A percentile compares a stretch with the other conserved stretches of the same genome.
Conservation (phyloP, 2,888 invertebrate genomes). For the Ligdia adustata region DNA sequence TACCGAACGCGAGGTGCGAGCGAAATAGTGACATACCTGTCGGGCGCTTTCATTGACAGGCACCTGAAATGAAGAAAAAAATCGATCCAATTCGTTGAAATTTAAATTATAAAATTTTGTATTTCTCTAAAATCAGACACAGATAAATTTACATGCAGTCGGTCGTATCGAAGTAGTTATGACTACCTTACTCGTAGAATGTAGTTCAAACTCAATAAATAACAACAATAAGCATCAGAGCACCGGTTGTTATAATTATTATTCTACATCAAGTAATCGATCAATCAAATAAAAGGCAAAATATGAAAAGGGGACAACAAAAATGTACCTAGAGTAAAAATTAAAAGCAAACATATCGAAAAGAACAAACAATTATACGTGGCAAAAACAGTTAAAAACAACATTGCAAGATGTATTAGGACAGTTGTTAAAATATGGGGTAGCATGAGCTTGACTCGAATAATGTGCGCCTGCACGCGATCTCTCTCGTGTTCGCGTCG, state of each 20-base stretch:
- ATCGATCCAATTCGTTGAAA: constrained; percentile 86
- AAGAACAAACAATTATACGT: constrained; percentile 76
- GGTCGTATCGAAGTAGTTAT: constrained; percentile 11
- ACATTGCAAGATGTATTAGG: constrained; percentile 84
- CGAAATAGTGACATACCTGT: constrained; percentile 86
- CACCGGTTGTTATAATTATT: constrained; percentile 13
- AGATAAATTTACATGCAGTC: constrained; percentile 83
- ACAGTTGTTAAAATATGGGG: constrained; percentile 85
- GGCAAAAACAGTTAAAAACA: constrained; percentile 82
- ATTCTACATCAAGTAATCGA: constrained; percentile 33
- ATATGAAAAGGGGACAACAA: constrained; percentile 45
- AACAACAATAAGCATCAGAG: too few species aligned
- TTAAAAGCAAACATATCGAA: constrained; percentile 78
- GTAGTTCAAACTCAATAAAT: too few species aligned
- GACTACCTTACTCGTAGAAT: too few species aligned
- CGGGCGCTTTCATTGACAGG: constrained; percentile 90
- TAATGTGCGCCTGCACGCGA: constrained; percentile 78
- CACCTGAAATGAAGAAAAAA: constrained; percentile 89
- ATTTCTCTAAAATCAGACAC: constrained; percentile 58
- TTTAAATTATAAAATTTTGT: constrained; percentile 73
- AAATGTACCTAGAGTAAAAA: constrained; percentile 64
- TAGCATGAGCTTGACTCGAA: constrained; percentile 70
- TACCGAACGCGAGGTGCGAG: constrained; percentile 73
- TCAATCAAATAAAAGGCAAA: constrained; percentile 43
- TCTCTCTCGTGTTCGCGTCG: constrained; percentile 38